Conservation (phyloP, 2,113 vertebrate species). For the Opisthocomus hoazin region DNA sequence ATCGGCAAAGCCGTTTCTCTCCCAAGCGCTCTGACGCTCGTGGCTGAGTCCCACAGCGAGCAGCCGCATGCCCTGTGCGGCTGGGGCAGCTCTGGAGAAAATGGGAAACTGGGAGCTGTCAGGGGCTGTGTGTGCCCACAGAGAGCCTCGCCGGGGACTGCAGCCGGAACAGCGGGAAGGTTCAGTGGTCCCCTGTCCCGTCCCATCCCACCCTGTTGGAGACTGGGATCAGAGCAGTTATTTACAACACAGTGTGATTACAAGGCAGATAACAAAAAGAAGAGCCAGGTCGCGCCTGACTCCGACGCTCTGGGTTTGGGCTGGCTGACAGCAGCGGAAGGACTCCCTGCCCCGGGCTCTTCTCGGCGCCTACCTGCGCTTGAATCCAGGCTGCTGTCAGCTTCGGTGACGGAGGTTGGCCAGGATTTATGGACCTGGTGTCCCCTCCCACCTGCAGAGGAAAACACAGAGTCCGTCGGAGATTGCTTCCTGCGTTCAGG, state of each 20-base stretch:
- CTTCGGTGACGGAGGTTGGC: constrained; percentile 79
- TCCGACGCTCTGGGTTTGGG: not conserved
- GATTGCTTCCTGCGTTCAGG: fast-evolving
- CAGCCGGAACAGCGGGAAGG: not conserved
- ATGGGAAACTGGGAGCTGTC: fast-evolving
- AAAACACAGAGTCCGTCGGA: not conserved
- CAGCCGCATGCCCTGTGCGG: fast-evolving
- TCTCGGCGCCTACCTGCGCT: constrained; percentile 65
- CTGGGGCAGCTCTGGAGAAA: not conserved
- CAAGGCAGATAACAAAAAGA: not conserved
- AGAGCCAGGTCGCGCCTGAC: not conserved
- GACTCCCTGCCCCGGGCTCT: not conserved
- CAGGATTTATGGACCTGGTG: constrained; percentile 88
- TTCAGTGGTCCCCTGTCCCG: not conserved
- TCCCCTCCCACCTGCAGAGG: constrained; percentile 71
- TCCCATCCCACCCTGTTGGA: not conserved
- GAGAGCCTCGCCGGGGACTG: not conserved
- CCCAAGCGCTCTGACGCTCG: fast-evolving
- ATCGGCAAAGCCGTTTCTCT: not conserved
- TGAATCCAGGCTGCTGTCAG: constrained; percentile 74
- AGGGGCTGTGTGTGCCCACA: fast-evolving
- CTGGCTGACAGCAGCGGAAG: not conserved
- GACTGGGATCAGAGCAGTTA: not conserved
- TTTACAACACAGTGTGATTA: not conserved
- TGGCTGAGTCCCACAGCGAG: not conserved